phyloP scores from a whole-genome alignment of 2,113 vertebrate species.

The Ceratotherium simum region DNA sequence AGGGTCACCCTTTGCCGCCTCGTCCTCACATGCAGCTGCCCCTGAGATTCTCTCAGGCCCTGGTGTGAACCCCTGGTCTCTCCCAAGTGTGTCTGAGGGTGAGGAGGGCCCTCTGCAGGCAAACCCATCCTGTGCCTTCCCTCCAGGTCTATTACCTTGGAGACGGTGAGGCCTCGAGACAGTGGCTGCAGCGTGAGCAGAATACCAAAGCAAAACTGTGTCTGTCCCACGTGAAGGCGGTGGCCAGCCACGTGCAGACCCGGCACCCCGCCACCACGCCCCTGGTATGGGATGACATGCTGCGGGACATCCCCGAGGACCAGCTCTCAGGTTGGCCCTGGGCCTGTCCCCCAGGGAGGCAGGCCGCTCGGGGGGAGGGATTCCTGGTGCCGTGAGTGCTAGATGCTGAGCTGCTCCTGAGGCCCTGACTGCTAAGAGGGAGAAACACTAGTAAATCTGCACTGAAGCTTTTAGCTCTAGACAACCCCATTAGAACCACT shows the following conservation, averaged over 20 bases:
- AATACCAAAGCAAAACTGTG: constrained; percentile 90
- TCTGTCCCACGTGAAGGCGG: constrained; percentile 91
- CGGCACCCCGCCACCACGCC: constrained; percentile 88
- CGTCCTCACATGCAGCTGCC: background rate
- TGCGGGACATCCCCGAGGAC: constrained; percentile 90
- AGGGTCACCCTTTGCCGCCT: background rate
- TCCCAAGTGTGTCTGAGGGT: background rate
- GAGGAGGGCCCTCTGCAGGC: rapidly evolving
- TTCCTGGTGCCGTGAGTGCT: background rate
- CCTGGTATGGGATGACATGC: constrained; percentile 98
- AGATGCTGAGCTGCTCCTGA: background rate
- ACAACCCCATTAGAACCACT: rapidly evolving
- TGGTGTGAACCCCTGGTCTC: rapidly evolving
- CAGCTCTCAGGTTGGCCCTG: constrained; percentile 89
- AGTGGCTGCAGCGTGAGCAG: constrained; percentile 88
- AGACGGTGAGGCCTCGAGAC: constrained; percentile 92
- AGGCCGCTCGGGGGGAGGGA: too few relatives aligned
- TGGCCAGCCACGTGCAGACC: constrained; percentile 88
- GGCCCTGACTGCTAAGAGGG: background rate
- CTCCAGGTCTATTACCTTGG: constrained; percentile 95
- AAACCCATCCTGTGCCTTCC: background rate
- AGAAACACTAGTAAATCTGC: background rate
- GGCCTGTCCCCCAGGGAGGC: background rate
- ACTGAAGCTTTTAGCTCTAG: background rate
- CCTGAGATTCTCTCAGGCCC: background rate